A percentile compares a stretch with the other conserved stretches of the same genome.
These are phyloP conservation scores for Hydrotaea cyrtoneurina DNA, from an alignment of 2,888 invertebrate species.

Conservation along the genomic window DNA sequence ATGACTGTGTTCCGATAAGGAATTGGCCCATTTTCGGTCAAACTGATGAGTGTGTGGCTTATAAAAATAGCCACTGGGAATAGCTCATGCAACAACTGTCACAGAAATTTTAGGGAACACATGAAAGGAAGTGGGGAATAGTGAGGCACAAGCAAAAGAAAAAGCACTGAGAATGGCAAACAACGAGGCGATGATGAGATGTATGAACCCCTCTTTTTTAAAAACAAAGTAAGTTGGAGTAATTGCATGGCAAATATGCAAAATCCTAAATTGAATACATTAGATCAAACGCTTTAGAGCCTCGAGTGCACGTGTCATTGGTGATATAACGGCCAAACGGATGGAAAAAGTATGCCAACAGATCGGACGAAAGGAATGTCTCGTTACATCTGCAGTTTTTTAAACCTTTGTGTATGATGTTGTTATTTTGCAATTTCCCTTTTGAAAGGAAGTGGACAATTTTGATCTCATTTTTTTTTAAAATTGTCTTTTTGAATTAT, in stretches of 20 bases:
- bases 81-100: conserved; percentile 17
- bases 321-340: too few species aligned
- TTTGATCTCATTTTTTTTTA: too few species aligned
- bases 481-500: too few species aligned
- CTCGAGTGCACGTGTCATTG: too few species aligned
- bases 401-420: too few species aligned
- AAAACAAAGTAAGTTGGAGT: background rate
- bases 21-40: background rate
- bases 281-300: too few species aligned
- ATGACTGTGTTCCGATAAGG: background rate
- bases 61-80: conserved; percentile 22
- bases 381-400: too few species aligned
- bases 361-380: too few species aligned
- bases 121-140: conserved; percentile 4
- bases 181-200: background rate
- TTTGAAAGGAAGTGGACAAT: too few species aligned
- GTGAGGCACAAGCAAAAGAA: background rate
- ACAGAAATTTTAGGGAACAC: conserved; percentile 12
- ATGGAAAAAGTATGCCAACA: too few species aligned
- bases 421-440: too few species aligned
- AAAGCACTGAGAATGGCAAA: background rate
- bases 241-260: background rate
- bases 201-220: background rate
- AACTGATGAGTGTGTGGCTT: background rate
- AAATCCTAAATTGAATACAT: background rate